These are phyloP conservation scores for Hemibagrus wyckioides DNA, from an alignment of 2,113 vertebrate species.

Conservation along the genomic window DNA sequence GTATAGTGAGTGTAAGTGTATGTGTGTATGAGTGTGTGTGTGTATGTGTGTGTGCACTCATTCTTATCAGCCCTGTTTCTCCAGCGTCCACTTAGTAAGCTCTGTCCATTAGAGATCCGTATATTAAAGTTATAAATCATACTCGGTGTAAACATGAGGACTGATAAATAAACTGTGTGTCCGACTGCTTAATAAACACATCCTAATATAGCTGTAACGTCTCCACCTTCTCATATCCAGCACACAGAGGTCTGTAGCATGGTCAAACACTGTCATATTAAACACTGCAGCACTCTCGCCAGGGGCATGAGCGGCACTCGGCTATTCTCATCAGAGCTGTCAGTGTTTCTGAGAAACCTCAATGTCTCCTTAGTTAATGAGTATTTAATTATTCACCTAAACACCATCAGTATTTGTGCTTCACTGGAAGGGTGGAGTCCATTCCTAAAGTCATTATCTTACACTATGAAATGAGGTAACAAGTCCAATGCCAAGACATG, in stretches of 20 bases:
- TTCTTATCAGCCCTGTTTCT: not conserved
- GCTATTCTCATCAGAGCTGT: not conserved
- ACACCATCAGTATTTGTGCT: too few relatives aligned
- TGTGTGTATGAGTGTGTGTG: too few relatives aligned
- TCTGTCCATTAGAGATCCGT: not conserved
- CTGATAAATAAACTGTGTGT: not conserved
- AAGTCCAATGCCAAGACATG: not conserved
- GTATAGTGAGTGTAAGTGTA: too few relatives aligned
- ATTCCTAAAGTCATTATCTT: not conserved
- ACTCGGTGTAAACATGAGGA: not conserved
- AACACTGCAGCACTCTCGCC: not conserved
- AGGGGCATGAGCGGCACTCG: too few relatives aligned
- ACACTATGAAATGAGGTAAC: not conserved
- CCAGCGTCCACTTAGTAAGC: not conserved
- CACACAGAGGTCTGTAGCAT: not conserved
- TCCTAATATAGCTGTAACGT: not conserved
- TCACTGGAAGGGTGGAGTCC: not conserved
- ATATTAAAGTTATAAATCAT: constrained; percentile 19
- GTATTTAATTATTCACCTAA: too few relatives aligned
- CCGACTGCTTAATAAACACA: not conserved
- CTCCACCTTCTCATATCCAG: not conserved
- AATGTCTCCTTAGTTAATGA: constrained; percentile 6
- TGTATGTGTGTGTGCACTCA: not conserved
- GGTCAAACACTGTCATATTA: not conserved
- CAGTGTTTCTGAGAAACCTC: not conserved